Percentiles rank a stretch among this genome's conserved stretches.
These are phyloP conservation scores for Vespertilio murinus DNA, from an alignment of 2,797 vertebrate species.

Conservation along the genomic window DNA sequence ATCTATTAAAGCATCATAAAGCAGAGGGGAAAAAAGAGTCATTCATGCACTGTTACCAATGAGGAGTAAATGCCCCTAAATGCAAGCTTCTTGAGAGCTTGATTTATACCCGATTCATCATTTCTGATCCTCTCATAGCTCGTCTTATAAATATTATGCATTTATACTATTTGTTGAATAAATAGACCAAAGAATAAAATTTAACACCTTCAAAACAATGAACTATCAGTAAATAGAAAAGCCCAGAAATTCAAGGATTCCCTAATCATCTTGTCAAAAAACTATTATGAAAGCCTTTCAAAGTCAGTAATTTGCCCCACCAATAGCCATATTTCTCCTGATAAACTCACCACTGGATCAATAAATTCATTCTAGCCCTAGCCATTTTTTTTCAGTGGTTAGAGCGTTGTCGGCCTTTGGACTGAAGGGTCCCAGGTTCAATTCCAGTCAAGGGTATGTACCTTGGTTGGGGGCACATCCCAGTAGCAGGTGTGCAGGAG, in stretches of 20 bases:
- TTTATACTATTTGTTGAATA: conserved; percentile 36
- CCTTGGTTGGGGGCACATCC: no score
- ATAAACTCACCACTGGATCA: conserved; percentile 25
- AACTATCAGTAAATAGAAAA: conserved; percentile 28
- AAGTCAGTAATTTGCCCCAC: neutral
- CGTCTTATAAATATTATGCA: conserved; percentile 15
- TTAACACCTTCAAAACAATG: conserved; percentile 33
- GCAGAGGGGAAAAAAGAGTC: neutral
- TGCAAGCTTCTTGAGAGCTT: neutral
- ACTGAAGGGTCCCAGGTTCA: no score
- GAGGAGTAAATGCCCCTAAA: conserved; percentile 29
- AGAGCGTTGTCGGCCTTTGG: no score
- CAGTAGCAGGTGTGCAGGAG: no score
- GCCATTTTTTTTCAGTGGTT: no score
- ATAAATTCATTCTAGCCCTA: conserved; percentile 10
- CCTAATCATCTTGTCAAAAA: conserved; percentile 10
- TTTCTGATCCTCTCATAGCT: conserved; percentile 1
- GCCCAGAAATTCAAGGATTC: neutral
- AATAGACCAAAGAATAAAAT: conserved; percentile 43
- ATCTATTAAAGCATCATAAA: conserved; percentile 24
- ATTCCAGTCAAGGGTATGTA: no score
- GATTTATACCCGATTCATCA: conserved; percentile 40
- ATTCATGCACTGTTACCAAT: neutral
- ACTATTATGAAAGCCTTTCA: conserved; percentile 27
- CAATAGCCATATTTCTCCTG: neutral